Conservation (phyloP, 2,113 vertebrate genomes). For the Tretioscincus oriximinensis region DNA sequence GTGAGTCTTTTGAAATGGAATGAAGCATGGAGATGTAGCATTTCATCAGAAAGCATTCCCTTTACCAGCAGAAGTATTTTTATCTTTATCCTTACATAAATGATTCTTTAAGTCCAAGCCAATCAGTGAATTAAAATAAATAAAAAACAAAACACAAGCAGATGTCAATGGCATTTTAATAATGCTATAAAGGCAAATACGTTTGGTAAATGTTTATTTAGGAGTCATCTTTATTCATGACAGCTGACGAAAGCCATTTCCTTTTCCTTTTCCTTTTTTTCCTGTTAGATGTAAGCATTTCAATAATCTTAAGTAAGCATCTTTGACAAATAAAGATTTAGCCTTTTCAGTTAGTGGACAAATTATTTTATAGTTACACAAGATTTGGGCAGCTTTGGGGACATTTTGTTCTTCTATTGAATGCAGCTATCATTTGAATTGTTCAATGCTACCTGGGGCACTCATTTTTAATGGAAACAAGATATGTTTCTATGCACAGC, state of each 20-base stretch:
- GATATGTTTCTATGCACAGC: not conserved
- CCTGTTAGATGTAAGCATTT: not conserved
- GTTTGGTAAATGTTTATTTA: fast-evolving
- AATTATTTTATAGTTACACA: not conserved
- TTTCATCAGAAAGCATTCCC: not conserved
- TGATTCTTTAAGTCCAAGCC: not conserved
- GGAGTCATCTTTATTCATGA: not conserved
- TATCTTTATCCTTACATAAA: not conserved
- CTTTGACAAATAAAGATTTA: not conserved
- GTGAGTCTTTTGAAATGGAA: not conserved
- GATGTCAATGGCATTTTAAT: not conserved
- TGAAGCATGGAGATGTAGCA: not conserved
- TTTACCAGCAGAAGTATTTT: not conserved
- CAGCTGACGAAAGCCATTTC: not conserved
- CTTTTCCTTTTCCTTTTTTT: not conserved
- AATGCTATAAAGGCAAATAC: not conserved
- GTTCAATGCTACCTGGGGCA: not conserved
- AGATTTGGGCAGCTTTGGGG: not conserved
- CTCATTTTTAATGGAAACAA: slow-evolving; percentile 3
- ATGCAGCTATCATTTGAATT: slow-evolving; percentile 13
- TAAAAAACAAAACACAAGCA: not conserved
- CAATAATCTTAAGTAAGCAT: not conserved
- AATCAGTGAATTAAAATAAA: not conserved
- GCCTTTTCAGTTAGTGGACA: slow-evolving; percentile 15
- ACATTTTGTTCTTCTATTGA: not conserved